phyloP scores from a whole-genome alignment of 2,888 invertebrate species.

The Chymomyza amoena region DNA sequence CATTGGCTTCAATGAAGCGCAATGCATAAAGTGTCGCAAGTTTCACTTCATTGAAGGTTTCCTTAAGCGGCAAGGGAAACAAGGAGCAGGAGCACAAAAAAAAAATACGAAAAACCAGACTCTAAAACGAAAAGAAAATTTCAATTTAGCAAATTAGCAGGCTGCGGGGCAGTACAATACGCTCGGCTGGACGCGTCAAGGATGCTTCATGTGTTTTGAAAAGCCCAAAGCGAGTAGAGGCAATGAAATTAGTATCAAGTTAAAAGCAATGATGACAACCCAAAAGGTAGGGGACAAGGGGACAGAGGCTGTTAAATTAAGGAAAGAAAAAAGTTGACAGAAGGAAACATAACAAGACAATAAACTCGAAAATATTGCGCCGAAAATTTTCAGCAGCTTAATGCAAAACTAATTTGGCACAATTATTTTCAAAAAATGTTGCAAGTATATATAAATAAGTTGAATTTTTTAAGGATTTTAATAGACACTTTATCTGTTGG shows the following conservation, averaged over 20 bases:
- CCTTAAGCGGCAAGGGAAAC: slow-evolving; percentile 20
- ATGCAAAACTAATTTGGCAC: slow-evolving; percentile 24
- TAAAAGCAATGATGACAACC: slow-evolving; percentile 63
- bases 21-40: slow-evolving; percentile 60
- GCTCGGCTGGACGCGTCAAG: slow-evolving; percentile 10
- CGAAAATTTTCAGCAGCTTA: slow-evolving; percentile 66
- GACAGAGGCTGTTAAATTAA: slow-evolving; percentile 7
- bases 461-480: too few relatives aligned
- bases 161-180: slow-evolving; percentile 15
- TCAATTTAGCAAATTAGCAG: slow-evolving; percentile 68
- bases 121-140: slow-evolving; percentile 46
- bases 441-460: too few relatives aligned
- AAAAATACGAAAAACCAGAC: not conserved
- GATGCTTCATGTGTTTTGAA: slow-evolving; percentile 5
- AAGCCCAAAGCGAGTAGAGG: slow-evolving; percentile 24
- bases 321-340: not conserved
- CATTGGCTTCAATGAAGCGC: slow-evolving; percentile 50
- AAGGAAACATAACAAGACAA: slow-evolving; percentile 8
- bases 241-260: slow-evolving; percentile 62
- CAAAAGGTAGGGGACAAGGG: not conserved
- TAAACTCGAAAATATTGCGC: not conserved
- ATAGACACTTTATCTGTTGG: too few relatives aligned
- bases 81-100: too few relatives aligned
- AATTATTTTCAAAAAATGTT: too few relatives aligned
- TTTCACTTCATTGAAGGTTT: slow-evolving; percentile 69